These are phyloP conservation scores for Caradrina kadenii DNA, from an alignment of 2,888 invertebrate genomes.

Conservation along the genomic window DNA sequence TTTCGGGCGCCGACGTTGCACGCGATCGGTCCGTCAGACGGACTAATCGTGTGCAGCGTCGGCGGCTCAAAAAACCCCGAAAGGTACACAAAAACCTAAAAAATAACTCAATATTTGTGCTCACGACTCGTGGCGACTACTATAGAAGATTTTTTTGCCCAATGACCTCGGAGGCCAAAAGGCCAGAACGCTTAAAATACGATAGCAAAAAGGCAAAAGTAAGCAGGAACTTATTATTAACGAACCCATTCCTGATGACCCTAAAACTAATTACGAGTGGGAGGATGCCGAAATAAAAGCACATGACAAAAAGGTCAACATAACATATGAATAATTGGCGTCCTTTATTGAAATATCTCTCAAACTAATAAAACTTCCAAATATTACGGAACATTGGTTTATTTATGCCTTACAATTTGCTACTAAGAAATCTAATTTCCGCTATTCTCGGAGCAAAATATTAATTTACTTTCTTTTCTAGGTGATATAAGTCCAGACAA, in stretches of 20 bases:
- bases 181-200: conserved; percentile 20
- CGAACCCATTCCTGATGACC: conserved; percentile 9
- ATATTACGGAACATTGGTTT: conserved; percentile 7
- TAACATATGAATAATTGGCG: conserved; percentile 1
- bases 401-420: conserved; percentile 25
- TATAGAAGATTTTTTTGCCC: conserved; percentile 24
- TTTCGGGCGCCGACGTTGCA: too few species aligned
- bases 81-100: too few species aligned
- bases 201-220: conserved; percentile 37
- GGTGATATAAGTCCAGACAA: conserved; percentile 85
- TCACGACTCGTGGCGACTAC: too few species aligned
- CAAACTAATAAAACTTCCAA: neutral
- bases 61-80: too few species aligned
- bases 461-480: conserved; percentile 64
- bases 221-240: conserved; percentile 31
- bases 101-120: too few species aligned
- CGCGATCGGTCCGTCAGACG: too few species aligned
- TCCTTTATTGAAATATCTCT: neutral
- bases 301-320: conserved; percentile 24
- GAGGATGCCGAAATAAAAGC: conserved; percentile 36
- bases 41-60: too few species aligned
- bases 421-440: conserved; percentile 16
- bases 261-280: conserved; percentile 29
- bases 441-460: conserved; percentile 1
- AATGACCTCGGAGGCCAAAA: conserved; percentile 2